phyloP scores from a whole-genome alignment of 2,113 vertebrate species.

The Stegostoma tigrinum region DNA sequence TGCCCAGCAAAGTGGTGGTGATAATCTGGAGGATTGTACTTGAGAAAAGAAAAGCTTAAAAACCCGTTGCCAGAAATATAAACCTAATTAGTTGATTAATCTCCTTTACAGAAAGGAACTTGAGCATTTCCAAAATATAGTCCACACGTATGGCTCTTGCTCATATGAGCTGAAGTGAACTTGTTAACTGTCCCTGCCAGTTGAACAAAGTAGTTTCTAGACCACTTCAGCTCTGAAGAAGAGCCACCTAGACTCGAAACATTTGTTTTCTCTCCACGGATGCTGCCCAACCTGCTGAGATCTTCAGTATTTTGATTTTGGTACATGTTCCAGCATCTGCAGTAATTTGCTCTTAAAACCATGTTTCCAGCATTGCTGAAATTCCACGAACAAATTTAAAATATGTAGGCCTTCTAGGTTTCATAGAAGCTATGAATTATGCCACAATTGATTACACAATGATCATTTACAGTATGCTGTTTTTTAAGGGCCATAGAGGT shows the following conservation, averaged over 20 bases:
- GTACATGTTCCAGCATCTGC: too few relatives aligned
- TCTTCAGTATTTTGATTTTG: too few relatives aligned
- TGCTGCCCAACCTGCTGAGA: too few relatives aligned
- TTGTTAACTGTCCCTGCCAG: too few relatives aligned
- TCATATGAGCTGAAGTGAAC: not conserved
- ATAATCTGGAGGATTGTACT: not conserved
- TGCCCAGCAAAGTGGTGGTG: not conserved
- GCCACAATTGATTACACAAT: not conserved
- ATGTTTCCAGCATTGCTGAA: not conserved
- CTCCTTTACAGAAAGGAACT: not conserved
- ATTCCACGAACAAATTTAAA: not conserved
- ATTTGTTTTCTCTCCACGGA: too few relatives aligned
- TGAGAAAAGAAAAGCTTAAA: not conserved
- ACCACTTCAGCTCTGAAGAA: too few relatives aligned
- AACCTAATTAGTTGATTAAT: not conserved
- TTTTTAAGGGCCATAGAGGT: too few relatives aligned
- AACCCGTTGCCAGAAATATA: not conserved
- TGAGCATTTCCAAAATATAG: not conserved
- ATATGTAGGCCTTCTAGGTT: not conserved
- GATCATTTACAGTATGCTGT: not conserved
- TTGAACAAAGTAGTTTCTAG: too few relatives aligned
- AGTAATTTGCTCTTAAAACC: too few relatives aligned
- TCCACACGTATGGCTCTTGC: not conserved
- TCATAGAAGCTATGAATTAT: not conserved
- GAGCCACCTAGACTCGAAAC: too few relatives aligned